These are phyloP conservation scores for Bactericera cockerelli DNA, from an alignment of 1,140 invertebrate species.

Conservation along the genomic window DNA sequence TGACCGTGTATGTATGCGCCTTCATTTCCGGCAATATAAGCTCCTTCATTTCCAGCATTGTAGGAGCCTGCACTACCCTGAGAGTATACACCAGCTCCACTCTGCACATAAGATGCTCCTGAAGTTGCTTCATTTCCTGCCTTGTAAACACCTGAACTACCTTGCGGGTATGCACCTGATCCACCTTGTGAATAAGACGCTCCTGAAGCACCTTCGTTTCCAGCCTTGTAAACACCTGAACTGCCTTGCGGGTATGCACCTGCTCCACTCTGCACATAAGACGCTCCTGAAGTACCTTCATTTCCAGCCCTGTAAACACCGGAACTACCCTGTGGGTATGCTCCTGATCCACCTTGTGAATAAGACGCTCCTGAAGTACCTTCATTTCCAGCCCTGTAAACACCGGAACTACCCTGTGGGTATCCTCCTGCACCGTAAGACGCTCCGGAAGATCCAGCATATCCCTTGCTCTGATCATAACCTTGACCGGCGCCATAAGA, in stretches of 20 bases:
- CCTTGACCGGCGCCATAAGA: background rate
- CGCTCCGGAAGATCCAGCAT: background rate
- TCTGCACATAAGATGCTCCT: too few species aligned
- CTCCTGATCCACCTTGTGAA: constrained; percentile 1
- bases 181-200: constrained; percentile 13
- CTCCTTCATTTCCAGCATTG: constrained; percentile 30
- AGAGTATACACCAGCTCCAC: constrained; percentile 13
- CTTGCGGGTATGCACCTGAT: constrained; percentile 10
- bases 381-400: background rate
- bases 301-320: constrained; percentile 26
- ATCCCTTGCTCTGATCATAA: constrained; percentile 10
- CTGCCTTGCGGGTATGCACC: constrained; percentile 8
- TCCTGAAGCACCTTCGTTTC: background rate
- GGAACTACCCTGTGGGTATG: background rate
- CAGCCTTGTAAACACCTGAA: constrained; percentile 26
- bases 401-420: background rate
- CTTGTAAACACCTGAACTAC: constrained; percentile 23
- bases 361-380: background rate
- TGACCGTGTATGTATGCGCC: constrained; percentile 26
- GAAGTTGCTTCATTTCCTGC: constrained; percentile 31
- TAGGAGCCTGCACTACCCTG: constrained; percentile 21
- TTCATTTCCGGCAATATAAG: constrained; percentile 27
- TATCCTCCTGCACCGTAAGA: constrained; percentile 6
- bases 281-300: background rate
- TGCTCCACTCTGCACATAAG: constrained; percentile 13